phyloP scores from a whole-genome alignment of 2,888 invertebrate species.

The Hirudinaria manillensis region DNA sequence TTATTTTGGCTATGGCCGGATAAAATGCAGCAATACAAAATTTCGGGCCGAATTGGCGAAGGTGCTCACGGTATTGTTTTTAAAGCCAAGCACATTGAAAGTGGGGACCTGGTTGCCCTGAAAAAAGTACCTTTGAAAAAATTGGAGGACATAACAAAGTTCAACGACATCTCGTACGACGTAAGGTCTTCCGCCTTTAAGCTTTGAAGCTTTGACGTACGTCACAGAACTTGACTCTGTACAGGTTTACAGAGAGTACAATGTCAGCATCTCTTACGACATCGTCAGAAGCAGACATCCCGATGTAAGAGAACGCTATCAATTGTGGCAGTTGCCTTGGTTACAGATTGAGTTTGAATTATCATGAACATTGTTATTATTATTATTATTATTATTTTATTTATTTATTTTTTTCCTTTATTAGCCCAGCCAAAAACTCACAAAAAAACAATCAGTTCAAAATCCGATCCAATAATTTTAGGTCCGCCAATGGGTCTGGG shows the following conservation, averaged over 20 bases:
- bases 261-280: slow-evolving; percentile 83
- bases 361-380: background rate
- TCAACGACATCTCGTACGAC: slow-evolving; percentile 88
- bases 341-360: too few species aligned
- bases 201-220: background rate
- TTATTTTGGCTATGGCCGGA: too few species aligned
- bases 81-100: slow-evolving; percentile 65
- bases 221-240: slow-evolving; percentile 22
- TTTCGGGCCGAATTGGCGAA: slow-evolving; percentile 82
- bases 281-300: slow-evolving; percentile 87
- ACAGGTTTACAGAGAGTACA: slow-evolving; percentile 75
- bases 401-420: background rate
- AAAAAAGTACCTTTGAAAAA: slow-evolving; percentile 82
- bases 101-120: slow-evolving; percentile 74
- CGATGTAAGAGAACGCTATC: slow-evolving; percentile 58
- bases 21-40: slow-evolving; percentile 72
- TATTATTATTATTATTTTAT: background rate
- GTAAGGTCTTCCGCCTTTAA: slow-evolving; percentile 57
- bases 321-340: too few species aligned
- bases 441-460: too few species aligned
- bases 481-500: too few species aligned
- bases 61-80: slow-evolving; percentile 91
- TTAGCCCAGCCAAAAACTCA: too few species aligned
- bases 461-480: background rate
- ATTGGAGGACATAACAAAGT: slow-evolving; percentile 86